Evolutionary conservation across 64 coral and sea anemone genomes (phyloP).

Genomic region (Montipora sp.): DNA sequence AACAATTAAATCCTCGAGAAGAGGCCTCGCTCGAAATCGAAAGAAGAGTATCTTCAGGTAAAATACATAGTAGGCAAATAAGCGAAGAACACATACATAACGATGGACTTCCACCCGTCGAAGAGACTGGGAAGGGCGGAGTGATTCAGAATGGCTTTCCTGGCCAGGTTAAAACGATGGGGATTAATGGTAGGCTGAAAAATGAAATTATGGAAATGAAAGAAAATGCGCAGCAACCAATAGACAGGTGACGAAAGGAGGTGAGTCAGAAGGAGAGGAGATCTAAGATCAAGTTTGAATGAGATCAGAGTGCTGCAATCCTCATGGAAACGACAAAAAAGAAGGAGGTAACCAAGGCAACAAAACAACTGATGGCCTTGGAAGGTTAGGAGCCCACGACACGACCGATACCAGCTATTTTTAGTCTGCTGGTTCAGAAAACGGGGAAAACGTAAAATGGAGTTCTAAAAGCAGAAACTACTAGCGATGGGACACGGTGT

Average conservation of each 20-base stretch:
- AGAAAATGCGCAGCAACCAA: background rate
- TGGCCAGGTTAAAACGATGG: background rate
- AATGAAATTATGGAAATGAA: background rate
- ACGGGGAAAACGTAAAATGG: background rate
- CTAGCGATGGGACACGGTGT: background rate
- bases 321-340: no score
- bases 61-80: background rate
- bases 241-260: conserved; percentile 14
- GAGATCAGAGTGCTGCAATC: no score
- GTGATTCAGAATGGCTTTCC: conserved; percentile 13
- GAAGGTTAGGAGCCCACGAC: no score
- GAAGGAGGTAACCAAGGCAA: no score
- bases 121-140: background rate
- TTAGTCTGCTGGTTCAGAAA: no score
- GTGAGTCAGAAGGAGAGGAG: no score
- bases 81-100: background rate
- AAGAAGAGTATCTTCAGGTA: background rate
- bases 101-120: background rate
- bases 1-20: background rate
- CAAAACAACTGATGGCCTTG: no score
- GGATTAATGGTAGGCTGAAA: background rate
- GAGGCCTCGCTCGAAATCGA: conserved; percentile 3
- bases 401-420: no score
- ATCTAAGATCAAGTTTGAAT: background rate
- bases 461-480: background rate